A percentile compares a stretch with the other conserved stretches of the same genome.
Evolutionary conservation across 2,113 vertebrate species (phyloP).

Genomic region (Rhea pennata): DNA sequence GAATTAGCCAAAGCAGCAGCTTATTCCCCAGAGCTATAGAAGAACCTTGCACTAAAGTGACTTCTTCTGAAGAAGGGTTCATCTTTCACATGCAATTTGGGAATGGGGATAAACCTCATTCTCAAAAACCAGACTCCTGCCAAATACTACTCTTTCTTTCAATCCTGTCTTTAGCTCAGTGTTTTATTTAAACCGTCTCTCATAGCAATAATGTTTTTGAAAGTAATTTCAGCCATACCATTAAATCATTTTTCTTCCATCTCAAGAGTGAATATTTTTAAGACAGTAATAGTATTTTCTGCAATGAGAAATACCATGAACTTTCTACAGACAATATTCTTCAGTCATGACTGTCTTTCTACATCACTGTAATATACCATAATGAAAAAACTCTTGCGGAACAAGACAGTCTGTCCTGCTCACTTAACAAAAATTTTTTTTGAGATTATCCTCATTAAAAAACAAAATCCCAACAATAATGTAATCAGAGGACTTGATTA

Average conservation of each 20-base stretch:
- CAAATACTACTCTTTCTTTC: background rate
- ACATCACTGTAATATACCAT: background rate
- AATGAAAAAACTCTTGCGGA: background rate
- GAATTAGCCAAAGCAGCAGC: background rate
- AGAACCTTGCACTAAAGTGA: background rate
- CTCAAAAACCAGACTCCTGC: background rate
- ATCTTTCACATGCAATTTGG: background rate
- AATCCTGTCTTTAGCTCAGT: background rate
- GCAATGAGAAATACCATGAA: background rate
- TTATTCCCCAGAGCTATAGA: background rate
- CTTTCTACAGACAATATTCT: background rate
- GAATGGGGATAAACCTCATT: background rate
- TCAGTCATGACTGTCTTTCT: background rate
- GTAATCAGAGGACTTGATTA: background rate
- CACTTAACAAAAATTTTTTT: background rate
- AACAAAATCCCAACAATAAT: background rate
- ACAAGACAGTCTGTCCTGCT: background rate
- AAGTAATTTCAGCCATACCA: background rate
- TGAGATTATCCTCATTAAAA: background rate
- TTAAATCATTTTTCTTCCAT: fast-evolving
- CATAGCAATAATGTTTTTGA: background rate
- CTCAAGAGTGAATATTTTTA: background rate
- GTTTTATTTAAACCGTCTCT: background rate
- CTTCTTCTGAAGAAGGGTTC: background rate
- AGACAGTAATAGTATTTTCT: background rate